Evolutionary conservation across 2,113 vertebrate genomes (phyloP).

Genomic region (Mus spicilegus): DNA sequence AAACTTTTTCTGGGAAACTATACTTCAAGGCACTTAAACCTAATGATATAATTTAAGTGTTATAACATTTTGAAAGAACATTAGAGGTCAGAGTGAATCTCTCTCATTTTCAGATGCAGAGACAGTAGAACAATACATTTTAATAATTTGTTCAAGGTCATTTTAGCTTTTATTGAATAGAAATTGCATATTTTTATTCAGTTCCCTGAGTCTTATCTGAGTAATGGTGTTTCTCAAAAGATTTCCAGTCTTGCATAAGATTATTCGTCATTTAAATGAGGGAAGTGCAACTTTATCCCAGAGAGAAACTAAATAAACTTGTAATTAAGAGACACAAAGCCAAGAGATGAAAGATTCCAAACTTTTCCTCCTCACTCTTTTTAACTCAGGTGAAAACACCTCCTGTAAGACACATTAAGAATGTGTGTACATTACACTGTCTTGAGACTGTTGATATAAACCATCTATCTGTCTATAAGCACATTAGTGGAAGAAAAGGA

Average conservation of each 20-base stretch:
- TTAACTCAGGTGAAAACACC: neutral
- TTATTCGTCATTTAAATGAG: neutral
- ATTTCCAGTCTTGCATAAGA: neutral
- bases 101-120: slow-evolving; percentile 57
- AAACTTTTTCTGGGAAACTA: slow-evolving; percentile 41
- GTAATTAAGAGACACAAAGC: neutral
- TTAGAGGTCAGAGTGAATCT: slow-evolving; percentile 59
- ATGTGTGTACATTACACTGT: neutral
- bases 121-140: slow-evolving; percentile 52
- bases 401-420: neutral
- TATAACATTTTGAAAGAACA: slow-evolving; percentile 63
- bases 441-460: neutral
- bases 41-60: slow-evolving; percentile 52
- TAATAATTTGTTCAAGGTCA: slow-evolving; percentile 71
- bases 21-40: slow-evolving; percentile 29
- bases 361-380: neutral
- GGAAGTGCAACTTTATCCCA: neutral
- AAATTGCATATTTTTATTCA: slow-evolving; percentile 51
- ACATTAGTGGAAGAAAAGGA: neutral
- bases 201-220: neutral
- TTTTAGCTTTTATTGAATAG: slow-evolving; percentile 47
- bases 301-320: neutral
- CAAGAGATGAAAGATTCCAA: neutral
- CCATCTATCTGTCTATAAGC: too few relatives aligned
- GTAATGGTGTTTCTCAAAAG: neutral